Base-by-base conservation (phyloP, 1,140 invertebrate genomes). In the Leptoteleia sp. region DNA sequence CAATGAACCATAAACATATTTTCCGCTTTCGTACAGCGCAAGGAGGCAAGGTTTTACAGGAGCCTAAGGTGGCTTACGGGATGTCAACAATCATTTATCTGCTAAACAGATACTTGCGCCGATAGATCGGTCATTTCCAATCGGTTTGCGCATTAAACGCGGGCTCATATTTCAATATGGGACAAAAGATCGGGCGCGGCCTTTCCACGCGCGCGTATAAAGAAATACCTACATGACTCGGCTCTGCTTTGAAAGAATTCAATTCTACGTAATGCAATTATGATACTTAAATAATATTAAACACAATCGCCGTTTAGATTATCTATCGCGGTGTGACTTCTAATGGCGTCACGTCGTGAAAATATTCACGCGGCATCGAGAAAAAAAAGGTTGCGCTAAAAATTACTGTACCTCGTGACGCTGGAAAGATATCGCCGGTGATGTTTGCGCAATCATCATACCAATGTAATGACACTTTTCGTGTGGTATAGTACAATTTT, bases 41-140 rank as follows among this genome's bases (percentile, higher is more conserved):
- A 42, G 37, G 16, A 59, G 33, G 54, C 25, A 68, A 73, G 68
- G 48, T 73, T 64, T 70, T 68, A 62, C 68, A 29, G 76, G 55
- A 68, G 68, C 62, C 67, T 48, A 70, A 73, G 62, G 68, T 79
- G 73, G 62, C 76, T 82, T 82, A 64, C 79, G 76, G 67, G 76
- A 76, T 80, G 75, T 83, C 79, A 77, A 79, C 76, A 82, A 79
- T 78, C 71, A 80, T 81, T 81, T 78, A 75, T 78, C 78, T 61
- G 42, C 71, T 61, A 62, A 57, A 42, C 40, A 61, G 68, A 71
- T 62, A 70, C 38, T 38, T 57, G 47, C 70, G 64, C 54, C 68
- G 68, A 78, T 67, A 68, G 76, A 78, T 72, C 61, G 67, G 61
- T 72, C 76, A 68, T 68, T 78, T 78, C 76, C 67, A 78, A 78